phyloP scores from a whole-genome alignment of 2,113 vertebrate species.

The Dryoscopus gambensis region DNA sequence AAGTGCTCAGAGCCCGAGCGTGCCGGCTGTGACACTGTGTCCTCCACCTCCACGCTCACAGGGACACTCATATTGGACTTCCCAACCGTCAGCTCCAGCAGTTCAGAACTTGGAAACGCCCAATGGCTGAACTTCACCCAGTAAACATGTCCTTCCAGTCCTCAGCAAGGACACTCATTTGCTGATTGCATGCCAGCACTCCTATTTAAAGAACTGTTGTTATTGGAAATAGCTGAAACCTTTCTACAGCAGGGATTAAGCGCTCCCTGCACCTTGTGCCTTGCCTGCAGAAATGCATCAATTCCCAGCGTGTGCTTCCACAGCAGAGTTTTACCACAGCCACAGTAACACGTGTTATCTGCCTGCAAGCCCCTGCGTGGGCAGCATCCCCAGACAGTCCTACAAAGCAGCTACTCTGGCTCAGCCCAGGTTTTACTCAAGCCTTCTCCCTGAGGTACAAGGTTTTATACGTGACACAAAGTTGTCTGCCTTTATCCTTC shows the following conservation, averaged over 20 bases:
- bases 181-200: neutral
- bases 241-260: neutral
- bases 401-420: neutral
- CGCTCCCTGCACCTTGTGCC: neutral
- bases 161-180: neutral
- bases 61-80: neutral
- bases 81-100: neutral
- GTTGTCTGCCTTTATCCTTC: neutral
- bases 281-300: neutral
- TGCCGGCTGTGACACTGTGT: accelerated
- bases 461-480: neutral
- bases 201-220: conserved; percentile 32
- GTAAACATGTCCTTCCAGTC: neutral
- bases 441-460: neutral
- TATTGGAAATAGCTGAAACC: neutral
- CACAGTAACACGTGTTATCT: neutral
- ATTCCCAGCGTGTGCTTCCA: neutral
- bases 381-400: neutral
- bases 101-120: neutral
- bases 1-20: accelerated
- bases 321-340: neutral
- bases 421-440: neutral
- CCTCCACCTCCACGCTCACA: neutral
- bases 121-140: neutral
- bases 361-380: neutral